Evolutionary conservation across 2,797 vertebrate species (phyloP).

Genomic region (Orientallactaga sibirica): DNA sequence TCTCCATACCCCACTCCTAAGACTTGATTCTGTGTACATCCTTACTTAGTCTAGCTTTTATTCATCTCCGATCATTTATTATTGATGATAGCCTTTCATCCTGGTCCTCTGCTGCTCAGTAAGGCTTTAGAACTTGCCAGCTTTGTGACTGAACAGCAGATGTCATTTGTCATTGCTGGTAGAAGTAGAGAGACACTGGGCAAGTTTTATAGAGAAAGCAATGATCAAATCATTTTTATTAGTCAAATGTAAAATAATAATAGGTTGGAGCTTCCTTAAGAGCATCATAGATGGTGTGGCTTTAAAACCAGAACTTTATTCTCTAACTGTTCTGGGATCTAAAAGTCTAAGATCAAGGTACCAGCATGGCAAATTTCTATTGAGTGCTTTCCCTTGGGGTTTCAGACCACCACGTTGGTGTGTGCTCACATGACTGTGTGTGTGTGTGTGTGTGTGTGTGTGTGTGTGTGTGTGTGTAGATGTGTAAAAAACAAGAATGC

Average conservation of each 20-base stretch:
- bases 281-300: neutral
- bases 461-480: neutral
- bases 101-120: constrained; percentile 19
- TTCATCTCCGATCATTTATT: neutral
- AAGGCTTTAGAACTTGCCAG: neutral
- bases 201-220: neutral
- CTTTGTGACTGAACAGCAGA: neutral
- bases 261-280: neutral
- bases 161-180: neutral
- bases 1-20: neutral
- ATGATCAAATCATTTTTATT: neutral
- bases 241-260: neutral
- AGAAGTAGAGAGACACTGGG: neutral
- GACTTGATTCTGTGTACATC: neutral
- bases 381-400: neutral
- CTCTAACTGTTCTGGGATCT: neutral
- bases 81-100: constrained; percentile 8
- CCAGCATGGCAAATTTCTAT: neutral
- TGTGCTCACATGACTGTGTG: neutral
- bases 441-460: neutral
- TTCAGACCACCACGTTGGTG: neutral
- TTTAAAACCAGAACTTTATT: neutral
- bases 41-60: neutral
- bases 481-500: neutral
- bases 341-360: neutral